phyloP scores from a whole-genome alignment of 2,888 invertebrate species.

The Scelioninae gen. 2 region DNA sequence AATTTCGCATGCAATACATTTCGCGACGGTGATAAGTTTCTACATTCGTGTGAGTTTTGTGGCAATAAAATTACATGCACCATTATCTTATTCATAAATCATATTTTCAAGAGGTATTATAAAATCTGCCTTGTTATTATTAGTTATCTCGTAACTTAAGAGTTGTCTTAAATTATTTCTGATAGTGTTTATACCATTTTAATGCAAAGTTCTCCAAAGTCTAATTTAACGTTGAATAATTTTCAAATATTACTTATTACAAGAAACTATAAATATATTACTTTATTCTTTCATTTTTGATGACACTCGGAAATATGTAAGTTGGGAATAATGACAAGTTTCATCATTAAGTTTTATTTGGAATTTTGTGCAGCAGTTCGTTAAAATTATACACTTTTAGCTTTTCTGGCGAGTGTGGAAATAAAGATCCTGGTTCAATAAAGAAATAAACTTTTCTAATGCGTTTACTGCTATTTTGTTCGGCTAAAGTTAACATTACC shows the following conservation, averaged over 20 bases:
- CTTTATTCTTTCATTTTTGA: conserved; percentile 24
- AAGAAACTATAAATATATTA: too few species aligned
- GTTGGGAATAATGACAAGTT: conserved; percentile 35
- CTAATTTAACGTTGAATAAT: too few species aligned
- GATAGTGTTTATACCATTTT: too few species aligned
- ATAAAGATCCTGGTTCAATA: conserved; percentile 46
- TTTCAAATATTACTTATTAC: too few species aligned
- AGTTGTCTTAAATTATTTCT: neutral
- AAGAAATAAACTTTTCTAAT: conserved; percentile 43
- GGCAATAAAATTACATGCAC: conserved; percentile 13
- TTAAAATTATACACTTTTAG: conserved; percentile 49
- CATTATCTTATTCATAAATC: conserved; percentile 13
- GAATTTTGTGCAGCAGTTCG: conserved; percentile 44
- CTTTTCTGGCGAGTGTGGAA: conserved; percentile 41
- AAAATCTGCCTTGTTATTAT: conserved; percentile 1
- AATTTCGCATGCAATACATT: neutral
- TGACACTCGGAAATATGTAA: conserved; percentile 19
- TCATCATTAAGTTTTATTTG: conserved; percentile 48
- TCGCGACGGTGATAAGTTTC: conserved; percentile 7
- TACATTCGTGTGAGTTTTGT: neutral
- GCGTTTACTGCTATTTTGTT: conserved; percentile 17
- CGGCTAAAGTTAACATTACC: too few species aligned
- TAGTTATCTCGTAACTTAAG: neutral
- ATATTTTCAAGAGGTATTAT: neutral
- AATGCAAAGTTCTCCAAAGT: too few species aligned